phyloP scores from a whole-genome alignment of 2,888 invertebrate species.

The Mimas tiliae region DNA sequence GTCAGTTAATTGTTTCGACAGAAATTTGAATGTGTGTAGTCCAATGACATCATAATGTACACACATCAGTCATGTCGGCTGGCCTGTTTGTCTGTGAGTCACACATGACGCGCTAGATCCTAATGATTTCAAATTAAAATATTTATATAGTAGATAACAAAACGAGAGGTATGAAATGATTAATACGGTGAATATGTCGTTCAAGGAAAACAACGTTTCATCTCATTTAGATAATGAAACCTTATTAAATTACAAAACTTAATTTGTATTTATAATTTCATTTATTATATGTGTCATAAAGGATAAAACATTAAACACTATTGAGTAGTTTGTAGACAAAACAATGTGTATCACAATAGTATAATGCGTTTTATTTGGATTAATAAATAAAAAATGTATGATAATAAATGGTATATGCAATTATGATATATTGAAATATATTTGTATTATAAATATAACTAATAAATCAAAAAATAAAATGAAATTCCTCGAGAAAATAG shows the following conservation, averaged over 20 bases:
- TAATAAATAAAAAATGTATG: too few relatives aligned
- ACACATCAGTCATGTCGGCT: slow-evolving; percentile 22
- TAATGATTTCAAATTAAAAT: slow-evolving; percentile 14
- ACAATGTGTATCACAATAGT: too few relatives aligned
- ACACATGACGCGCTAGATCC: slow-evolving; percentile 21
- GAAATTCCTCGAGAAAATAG: slow-evolving; percentile 1
- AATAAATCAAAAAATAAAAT: slow-evolving; percentile 7
- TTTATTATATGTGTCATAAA: too few relatives aligned
- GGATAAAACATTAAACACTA: too few relatives aligned
- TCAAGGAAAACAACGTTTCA: background rate
- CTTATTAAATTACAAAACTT: too few relatives aligned
- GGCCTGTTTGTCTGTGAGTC: slow-evolving; percentile 22
- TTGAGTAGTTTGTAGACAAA: too few relatives aligned
- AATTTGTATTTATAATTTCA: too few relatives aligned
- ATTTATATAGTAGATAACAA: slow-evolving; percentile 12
- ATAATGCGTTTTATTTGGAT: too few relatives aligned
- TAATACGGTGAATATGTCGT: slow-evolving; percentile 7
- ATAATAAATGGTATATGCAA: too few relatives aligned
- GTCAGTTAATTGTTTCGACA: slow-evolving; percentile 22
- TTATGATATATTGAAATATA: background rate
- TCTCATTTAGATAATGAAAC: too few relatives aligned
- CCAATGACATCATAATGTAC: slow-evolving; percentile 23
- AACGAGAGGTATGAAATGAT: slow-evolving; percentile 12
- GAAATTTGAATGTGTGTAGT: slow-evolving; percentile 21
- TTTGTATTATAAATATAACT: background rate